Evolutionary conservation across 2,888 invertebrate genomes (phyloP), one percentile per base, ranked within the genome.

Genomic region (Agapostemon virescens): DNA sequence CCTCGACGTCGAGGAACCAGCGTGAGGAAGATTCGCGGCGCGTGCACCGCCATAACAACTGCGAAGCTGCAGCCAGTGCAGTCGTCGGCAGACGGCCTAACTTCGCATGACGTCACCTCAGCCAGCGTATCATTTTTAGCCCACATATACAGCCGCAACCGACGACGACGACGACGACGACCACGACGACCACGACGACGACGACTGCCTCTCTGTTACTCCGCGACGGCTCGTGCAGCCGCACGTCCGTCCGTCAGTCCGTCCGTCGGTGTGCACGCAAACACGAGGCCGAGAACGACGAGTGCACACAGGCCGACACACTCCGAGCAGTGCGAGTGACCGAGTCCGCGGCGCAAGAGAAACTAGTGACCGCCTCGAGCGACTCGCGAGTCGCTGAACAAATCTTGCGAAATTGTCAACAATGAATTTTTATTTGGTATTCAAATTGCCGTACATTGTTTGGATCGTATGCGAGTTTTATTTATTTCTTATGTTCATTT

Each of bases 51-150:
- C 49, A 67, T 74, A 81, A 81, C 79, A 74, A 81, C 81, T 81
- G 82, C 81, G 70, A 66, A 74, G 75, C 67, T 69, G 78, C 79
- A 82, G 82, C 79, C 79, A 74, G 82, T 83, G 83, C 85, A 87
- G 81, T 86, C 82, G 82, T 82, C 84, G 81, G 83, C 84, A 85
- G 84, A 86, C 83, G 74, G 84, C 77, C 84, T 84, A 87, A 86
- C 84, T 84, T 74, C 74, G 74, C 84, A 85, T 90, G 90, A 90
- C 89, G 90, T 89, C 90, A 90, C 81, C 83, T 77, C 77, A 70
- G 81, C 85, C 76, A 84, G 86, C 87, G 88, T 87, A 90, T 90
- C 91, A 89, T 91, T 90, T 90, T 90, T 90, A 91, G 90, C 88
- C 86, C 84, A 86, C 86, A 89, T 88, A 86, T 73, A 87, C 83